Evolutionary conservation across 1,140 invertebrate genomes (phyloP).

Genomic region (Meloidogyne exigua): DNA sequence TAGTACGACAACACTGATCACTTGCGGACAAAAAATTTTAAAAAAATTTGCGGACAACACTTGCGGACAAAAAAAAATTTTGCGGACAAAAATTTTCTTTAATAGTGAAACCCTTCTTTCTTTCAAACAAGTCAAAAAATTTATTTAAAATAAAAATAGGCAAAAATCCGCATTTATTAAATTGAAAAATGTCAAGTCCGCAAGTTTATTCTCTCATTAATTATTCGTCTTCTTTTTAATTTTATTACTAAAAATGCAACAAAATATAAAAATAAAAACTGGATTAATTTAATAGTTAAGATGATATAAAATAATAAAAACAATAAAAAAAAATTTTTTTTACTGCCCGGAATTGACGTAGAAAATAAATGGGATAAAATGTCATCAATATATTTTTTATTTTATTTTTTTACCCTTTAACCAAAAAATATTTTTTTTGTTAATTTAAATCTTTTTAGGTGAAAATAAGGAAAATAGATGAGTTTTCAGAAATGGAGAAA

Average conservation of each 20-base stretch:
- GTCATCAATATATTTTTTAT: neutral
- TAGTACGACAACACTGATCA: neutral
- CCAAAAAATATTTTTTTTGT: neutral
- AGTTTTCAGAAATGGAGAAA: neutral
- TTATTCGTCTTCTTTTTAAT: neutral
- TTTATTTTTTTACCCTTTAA: neutral
- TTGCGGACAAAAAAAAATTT: neutral
- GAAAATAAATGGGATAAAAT: neutral
- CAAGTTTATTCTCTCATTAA: neutral
- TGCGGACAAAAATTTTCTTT: no score
- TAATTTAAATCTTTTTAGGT: slow-evolving; percentile 2
- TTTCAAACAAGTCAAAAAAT: no score
- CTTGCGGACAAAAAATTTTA: neutral
- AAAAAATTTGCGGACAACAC: neutral
- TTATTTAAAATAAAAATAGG: no score
- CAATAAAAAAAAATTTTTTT: neutral
- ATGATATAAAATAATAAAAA: neutral
- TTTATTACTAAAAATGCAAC: neutral
- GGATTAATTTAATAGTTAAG: neutral
- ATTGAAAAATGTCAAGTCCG: neutral
- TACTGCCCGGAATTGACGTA: neutral
- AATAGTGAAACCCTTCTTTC: no score
- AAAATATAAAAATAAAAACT: neutral
- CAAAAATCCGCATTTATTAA: neutral
- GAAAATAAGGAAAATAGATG: neutral